phyloP scores from a whole-genome alignment of 2,113 vertebrate species.

The Prolemur simus region DNA sequence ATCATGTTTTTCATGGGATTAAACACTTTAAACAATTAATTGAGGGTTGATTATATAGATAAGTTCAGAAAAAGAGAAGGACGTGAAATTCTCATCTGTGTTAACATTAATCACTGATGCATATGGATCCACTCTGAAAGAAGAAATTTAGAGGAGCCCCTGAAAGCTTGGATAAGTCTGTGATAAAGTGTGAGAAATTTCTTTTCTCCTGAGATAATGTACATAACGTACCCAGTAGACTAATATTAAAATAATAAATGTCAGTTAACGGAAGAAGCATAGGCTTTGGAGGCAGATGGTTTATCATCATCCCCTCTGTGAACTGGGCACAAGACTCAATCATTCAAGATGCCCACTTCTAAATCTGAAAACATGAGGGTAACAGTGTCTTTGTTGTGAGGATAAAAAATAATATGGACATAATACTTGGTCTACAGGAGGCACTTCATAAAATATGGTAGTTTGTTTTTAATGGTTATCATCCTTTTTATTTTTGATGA shows the following conservation, averaged over 20 bases:
- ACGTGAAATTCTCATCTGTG: not conserved
- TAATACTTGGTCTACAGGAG: not conserved
- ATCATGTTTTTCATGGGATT: not conserved
- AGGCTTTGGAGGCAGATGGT: not conserved
- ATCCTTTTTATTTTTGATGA: not conserved
- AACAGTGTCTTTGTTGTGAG: not conserved
- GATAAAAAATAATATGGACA: not conserved
- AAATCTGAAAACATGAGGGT: not conserved
- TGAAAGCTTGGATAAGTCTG: not conserved
- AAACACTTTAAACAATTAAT: not conserved
- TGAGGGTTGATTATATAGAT: not conserved
- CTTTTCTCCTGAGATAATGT: not conserved
- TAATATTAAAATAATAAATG: not conserved
- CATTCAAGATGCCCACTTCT: not conserved
- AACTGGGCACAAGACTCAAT: not conserved
- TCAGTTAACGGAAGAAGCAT: not conserved
- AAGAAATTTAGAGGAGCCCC: not conserved
- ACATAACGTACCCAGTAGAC: not conserved
- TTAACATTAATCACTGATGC: not conserved
- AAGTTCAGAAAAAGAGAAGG: not conserved
- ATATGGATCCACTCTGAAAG: not conserved
- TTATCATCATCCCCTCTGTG: accelerated
- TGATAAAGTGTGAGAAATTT: not conserved
- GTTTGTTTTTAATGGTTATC: not conserved
- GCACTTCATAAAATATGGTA: not conserved